These are phyloP conservation scores for Thymelicus sylvestris DNA, from an alignment of 2,888 invertebrate species.

Conservation along the genomic window DNA sequence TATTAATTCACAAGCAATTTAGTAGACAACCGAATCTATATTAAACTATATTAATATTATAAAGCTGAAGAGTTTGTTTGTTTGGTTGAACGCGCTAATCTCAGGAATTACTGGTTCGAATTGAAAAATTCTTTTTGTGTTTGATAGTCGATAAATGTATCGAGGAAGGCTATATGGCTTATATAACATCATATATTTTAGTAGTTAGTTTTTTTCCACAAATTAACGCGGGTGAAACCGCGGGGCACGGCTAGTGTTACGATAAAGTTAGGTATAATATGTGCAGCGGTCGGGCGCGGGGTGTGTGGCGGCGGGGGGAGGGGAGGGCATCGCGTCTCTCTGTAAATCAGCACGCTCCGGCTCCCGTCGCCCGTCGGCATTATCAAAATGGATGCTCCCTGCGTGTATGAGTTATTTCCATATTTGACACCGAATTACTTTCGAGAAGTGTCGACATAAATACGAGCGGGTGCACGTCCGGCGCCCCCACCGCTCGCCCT, in stretches of 20 bases:
- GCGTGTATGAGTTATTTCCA: conserved; percentile 84
- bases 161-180: too few relatives aligned
- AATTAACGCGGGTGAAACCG: too few relatives aligned
- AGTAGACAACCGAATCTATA: neutral
- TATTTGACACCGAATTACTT: conserved; percentile 85
- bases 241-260: too few relatives aligned
- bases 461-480: conserved; percentile 58
- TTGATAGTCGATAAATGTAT: too few relatives aligned
- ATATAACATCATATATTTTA: too few relatives aligned
- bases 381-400: conserved; percentile 83
- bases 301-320: too few relatives aligned
- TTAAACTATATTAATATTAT: too few relatives aligned
- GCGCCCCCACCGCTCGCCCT: conserved; percentile 53
- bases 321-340: conserved; percentile 49
- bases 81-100: too few relatives aligned
- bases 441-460: conserved; percentile 84
- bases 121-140: too few relatives aligned
- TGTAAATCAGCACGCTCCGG: conserved; percentile 71
- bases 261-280: conserved; percentile 35
- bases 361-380: conserved; percentile 78
- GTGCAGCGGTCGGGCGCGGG: conserved; percentile 44
- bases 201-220: too few relatives aligned
- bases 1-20: neutral
- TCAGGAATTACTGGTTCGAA: too few relatives aligned
- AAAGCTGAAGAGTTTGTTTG: too few relatives aligned